These are phyloP conservation scores for Xylota segnis DNA, from an alignment of 2,888 invertebrate genomes.

Conservation along the genomic window DNA sequence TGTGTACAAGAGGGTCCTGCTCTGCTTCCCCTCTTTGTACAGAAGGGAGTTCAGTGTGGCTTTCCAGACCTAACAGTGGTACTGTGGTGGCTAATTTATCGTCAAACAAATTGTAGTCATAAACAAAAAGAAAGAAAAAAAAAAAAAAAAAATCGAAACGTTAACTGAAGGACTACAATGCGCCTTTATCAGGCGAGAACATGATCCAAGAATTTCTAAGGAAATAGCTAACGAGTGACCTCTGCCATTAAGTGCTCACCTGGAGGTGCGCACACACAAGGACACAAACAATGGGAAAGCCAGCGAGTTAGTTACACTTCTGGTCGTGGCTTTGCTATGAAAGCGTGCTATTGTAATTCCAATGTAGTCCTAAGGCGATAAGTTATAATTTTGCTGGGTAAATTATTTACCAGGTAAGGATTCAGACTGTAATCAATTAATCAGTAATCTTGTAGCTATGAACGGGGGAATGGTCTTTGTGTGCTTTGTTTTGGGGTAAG, in stretches of 20 bases:
- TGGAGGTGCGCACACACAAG: slow-evolving; percentile 24
- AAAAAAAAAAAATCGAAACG: slow-evolving; percentile 22
- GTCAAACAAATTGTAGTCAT: slow-evolving; percentile 74
- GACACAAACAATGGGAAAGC: neutral
- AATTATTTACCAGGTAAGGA: slow-evolving; percentile 57
- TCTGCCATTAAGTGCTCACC: slow-evolving; percentile 67
- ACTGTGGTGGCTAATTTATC: slow-evolving; percentile 67
- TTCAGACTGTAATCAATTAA: slow-evolving; percentile 71
- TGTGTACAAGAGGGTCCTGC: slow-evolving; percentile 1
- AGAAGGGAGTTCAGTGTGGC: slow-evolving; percentile 5
- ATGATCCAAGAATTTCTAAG: slow-evolving; percentile 74
- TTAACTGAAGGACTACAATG: slow-evolving; percentile 73
- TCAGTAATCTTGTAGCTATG: slow-evolving; percentile 55
- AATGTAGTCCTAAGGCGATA: slow-evolving; percentile 61
- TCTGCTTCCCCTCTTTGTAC: neutral
- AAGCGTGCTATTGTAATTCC: slow-evolving; percentile 71
- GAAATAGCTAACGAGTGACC: slow-evolving; percentile 70
- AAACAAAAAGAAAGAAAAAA: slow-evolving; percentile 43
- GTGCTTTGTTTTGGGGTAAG: slow-evolving; percentile 37
- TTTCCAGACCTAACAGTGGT: slow-evolving; percentile 15
- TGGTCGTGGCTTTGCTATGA: slow-evolving; percentile 17
- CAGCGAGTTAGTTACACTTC: slow-evolving; percentile 25
- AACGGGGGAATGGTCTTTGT: slow-evolving; percentile 6
- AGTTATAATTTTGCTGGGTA: slow-evolving; percentile 67
- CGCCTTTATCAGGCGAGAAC: slow-evolving; percentile 75